Base-by-base conservation (phyloP, 2,113 vertebrate genomes). In the Takifugu flavidus region DNA sequence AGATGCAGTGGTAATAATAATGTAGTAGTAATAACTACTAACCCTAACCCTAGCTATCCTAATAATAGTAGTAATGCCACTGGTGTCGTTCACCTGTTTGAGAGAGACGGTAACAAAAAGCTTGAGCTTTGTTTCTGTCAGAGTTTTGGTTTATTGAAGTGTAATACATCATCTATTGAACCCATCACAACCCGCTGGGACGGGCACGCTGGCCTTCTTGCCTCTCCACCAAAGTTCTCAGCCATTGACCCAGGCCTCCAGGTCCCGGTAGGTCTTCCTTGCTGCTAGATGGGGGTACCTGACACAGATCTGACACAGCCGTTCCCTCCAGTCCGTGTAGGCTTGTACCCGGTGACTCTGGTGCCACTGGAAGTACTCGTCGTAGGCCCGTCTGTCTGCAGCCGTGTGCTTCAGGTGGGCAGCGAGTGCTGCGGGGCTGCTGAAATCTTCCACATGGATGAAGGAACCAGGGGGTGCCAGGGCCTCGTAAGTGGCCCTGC, bases 371-470 rank as follows among this genome's bases (percentile, higher is more conserved):
- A 93, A 89, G 78, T 90, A 90, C 5, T 46, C 2, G 28, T 74
- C 72, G 51, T 91, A 92, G 6, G 29, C 53, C 13, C 39, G 0
- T 0, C 54, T 1, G 31, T 94, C 82, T 3, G 31, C 0, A 5
- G 87, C 90, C 58, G 92, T 69, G 0, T 29, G 56, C 45, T 25
- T 28, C 15, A 93, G 77, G 55, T 89, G 80, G 3, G 0, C 25
- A 0, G 88, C 91, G 71, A 92, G 85, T 0, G 79, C 82, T 8
- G 0, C 6, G 0, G 81, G n/a, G 1, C 58, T 87, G 13, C 52
- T 47, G 2, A 94, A 94, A 80, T 92, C 91, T 0, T 87, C 44
- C 0, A 93, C 72, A 0, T 93, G 93, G 70, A 93, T 94, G 61
- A 95, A 94, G 50, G 93, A 87, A 0, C 83, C 74, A 0, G 87